Evolutionary conservation across 64 coral and sea anemone species (phyloP).

Genomic region (Catalaphyllia jardinei): DNA sequence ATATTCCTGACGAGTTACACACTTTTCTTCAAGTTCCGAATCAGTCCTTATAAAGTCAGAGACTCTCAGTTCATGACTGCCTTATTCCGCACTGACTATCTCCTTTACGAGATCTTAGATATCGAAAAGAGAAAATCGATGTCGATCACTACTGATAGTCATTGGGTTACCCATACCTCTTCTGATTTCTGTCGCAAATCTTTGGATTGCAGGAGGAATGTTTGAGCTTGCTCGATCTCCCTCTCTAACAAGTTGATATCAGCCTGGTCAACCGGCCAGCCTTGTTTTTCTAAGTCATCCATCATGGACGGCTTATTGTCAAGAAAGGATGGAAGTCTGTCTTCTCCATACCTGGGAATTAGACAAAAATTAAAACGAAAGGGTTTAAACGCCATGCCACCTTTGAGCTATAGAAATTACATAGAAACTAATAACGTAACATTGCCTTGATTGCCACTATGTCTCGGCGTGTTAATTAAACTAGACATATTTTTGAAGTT

Average conservation of each 20-base stretch:
- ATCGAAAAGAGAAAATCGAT: background rate
- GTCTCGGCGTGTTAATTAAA: too few species aligned
- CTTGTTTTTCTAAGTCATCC: constrained; percentile 79
- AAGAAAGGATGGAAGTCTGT: constrained; percentile 70
- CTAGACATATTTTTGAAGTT: too few species aligned
- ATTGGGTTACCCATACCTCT: constrained; percentile 46
- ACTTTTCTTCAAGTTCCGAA: too few species aligned
- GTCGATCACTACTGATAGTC: background rate
- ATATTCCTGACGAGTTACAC: too few species aligned
- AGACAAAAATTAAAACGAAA: background rate
- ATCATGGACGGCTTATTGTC: constrained; percentile 76
- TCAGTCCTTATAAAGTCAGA: too few species aligned
- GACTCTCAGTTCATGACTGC: too few species aligned
- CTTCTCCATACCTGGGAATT: constrained; percentile 70
- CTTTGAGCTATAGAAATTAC: too few species aligned
- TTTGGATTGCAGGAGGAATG: constrained; percentile 76
- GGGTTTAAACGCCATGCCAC: background rate
- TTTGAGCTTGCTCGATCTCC: constrained; percentile 87
- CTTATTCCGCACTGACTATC: background rate
- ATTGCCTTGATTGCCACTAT: too few species aligned
- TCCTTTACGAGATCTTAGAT: background rate
- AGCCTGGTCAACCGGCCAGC: constrained; percentile 67
- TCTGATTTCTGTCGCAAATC: constrained; percentile 84
- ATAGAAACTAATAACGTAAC: too few species aligned
- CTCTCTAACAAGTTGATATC: constrained; percentile 75